A percentile compares a stretch with the other conserved stretches of the same genome.
These are phyloP conservation scores for Oreamnos americanus DNA, from an alignment of 2,113 vertebrate genomes.

Conservation along the genomic window DNA sequence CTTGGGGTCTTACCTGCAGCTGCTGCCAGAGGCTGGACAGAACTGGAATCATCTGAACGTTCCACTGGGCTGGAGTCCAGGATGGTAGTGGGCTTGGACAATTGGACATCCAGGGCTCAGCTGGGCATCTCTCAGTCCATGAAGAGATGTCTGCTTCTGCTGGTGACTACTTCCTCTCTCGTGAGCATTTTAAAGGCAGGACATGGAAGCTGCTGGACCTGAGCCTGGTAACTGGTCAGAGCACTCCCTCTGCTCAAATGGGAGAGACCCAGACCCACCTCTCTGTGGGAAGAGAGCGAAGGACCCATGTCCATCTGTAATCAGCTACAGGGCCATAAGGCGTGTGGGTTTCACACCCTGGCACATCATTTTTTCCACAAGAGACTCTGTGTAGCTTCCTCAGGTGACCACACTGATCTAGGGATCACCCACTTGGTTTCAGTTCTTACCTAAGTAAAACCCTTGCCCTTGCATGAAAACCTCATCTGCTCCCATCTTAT, in stretches of 20 bases:
- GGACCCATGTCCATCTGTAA: not conserved
- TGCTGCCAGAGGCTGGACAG: not conserved
- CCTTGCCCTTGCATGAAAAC: not conserved
- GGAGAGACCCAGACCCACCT: not conserved
- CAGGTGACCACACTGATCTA: not conserved
- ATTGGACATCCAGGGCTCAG: not conserved
- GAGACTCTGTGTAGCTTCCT: not conserved
- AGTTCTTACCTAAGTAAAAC: not conserved
- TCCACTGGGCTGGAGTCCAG: not conserved
- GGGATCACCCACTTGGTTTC: not conserved
- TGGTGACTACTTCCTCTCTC: not conserved
- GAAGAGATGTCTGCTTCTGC: not conserved
- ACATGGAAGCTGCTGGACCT: not conserved
- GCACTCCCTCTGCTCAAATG: not conserved
- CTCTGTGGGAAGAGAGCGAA: not conserved
- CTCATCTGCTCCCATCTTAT: not conserved
- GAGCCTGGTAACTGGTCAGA: not conserved
- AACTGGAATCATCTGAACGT: not conserved
- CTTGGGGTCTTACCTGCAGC: not conserved
- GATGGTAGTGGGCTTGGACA: rapidly evolving
- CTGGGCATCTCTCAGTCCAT: not conserved
- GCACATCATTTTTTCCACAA: not conserved
- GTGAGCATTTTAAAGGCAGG: not conserved
- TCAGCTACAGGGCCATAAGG: not conserved
- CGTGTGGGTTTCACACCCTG: not conserved